A percentile compares a stretch with the other conserved stretches of the same genome.
Conservation (phyloP, 2,113 vertebrate genomes). For the Eonycteris spelaea region DNA sequence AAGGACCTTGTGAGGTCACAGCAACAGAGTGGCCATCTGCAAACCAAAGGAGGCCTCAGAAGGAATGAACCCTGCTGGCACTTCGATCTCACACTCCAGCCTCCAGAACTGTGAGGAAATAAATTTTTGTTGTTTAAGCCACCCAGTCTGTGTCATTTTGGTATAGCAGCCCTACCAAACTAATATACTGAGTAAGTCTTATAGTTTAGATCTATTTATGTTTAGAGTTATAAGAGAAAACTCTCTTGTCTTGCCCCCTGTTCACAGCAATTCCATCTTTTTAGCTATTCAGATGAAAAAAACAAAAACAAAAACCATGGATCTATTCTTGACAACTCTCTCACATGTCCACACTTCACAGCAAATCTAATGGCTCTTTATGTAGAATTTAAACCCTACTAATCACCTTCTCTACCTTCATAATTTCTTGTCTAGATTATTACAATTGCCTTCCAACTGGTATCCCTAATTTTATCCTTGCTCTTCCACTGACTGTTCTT, state of each 20-base stretch:
- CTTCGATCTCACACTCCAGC: not conserved
- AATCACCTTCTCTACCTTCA: not conserved
- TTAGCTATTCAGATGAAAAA: not conserved
- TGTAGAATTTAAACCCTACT: not conserved
- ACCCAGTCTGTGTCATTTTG: not conserved
- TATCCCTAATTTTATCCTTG: not conserved
- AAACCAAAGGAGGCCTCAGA: not conserved
- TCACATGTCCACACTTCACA: not conserved
- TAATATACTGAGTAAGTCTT: not conserved
- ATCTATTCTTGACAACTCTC: not conserved
- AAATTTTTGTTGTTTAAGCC: not conserved
- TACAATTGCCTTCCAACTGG: not conserved
- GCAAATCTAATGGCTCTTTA: not conserved
- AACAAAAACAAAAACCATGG: not conserved
- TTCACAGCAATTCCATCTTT: not conserved
- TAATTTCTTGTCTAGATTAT: not conserved
- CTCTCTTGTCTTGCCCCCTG: not conserved
- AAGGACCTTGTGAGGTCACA: not conserved
- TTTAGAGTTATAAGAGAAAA: not conserved
- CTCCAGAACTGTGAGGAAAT: not conserved
- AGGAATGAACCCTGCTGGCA: not conserved
- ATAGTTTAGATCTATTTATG: not conserved
- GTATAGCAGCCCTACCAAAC: not conserved
- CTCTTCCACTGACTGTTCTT: not conserved
- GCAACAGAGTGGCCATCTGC: not conserved